Evolutionary conservation across 2,888 invertebrate species (phyloP).

Genomic region (Acleris laterana): DNA sequence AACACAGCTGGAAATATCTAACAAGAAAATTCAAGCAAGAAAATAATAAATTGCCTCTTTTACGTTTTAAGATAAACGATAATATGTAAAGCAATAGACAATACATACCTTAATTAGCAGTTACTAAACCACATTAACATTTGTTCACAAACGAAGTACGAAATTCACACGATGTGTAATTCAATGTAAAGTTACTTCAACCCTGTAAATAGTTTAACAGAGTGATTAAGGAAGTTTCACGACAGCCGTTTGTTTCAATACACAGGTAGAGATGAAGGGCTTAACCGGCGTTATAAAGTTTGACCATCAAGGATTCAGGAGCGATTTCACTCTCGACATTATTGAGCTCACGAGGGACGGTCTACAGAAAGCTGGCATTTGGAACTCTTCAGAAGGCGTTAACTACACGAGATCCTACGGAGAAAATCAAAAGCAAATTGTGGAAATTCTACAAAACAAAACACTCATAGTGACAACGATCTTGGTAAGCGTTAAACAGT

Average conservation of each 20-base stretch:
- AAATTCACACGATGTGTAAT: conserved; percentile 7
- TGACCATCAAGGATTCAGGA: conserved; percentile 96
- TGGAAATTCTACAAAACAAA: conserved; percentile 95
- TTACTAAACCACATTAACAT: background rate
- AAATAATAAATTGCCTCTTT: too few species aligned
- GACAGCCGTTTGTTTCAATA: conserved; percentile 44
- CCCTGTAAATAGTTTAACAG: conserved; percentile 25
- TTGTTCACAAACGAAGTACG: background rate
- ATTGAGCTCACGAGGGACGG: conserved; percentile 94
- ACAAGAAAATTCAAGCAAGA: background rate
- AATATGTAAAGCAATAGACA: too few species aligned
- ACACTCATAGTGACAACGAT: conserved; percentile 96
- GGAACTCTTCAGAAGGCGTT: conserved; percentile 95
- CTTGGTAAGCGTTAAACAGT: conserved; percentile 87
- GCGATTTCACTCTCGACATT: conserved; percentile 95
- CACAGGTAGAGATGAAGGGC: conserved; percentile 95
- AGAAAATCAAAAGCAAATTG: conserved; percentile 94
- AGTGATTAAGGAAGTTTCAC: conserved; percentile 35
- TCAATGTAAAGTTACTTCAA: conserved; percentile 15
- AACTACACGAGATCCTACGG: conserved; percentile 94
- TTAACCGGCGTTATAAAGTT: conserved; percentile 96
- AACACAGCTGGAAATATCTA: background rate
- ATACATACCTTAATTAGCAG: background rate
- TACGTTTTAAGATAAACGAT: too few species aligned
- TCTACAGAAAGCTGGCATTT: conserved; percentile 92